These are phyloP conservation scores for Hylaeus volcanicus DNA, from an alignment of 1,140 invertebrate genomes.

Conservation along the genomic window DNA sequence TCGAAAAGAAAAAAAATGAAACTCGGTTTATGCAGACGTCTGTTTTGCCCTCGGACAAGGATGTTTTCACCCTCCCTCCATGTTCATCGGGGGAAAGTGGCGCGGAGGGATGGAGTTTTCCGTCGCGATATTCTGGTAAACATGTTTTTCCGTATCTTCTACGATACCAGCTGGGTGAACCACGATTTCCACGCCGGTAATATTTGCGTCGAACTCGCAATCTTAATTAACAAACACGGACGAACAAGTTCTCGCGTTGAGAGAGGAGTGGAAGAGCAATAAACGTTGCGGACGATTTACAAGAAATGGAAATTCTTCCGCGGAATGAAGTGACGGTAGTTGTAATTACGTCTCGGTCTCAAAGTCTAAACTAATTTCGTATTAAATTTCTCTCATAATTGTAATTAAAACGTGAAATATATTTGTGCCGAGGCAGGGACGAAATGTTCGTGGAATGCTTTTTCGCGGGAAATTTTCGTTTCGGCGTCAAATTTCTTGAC, in stretches of 20 bases:
- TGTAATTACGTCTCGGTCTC: not conserved
- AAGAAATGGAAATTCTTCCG: not conserved
- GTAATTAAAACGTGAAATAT: not conserved
- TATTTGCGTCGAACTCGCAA: not conserved
- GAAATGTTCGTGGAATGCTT: too few species aligned
- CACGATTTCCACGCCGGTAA: too few species aligned
- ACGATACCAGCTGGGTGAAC: too few species aligned
- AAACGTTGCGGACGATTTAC: not conserved
- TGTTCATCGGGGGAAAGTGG: too few species aligned
- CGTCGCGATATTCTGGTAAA: not conserved
- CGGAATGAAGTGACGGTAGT: not conserved
- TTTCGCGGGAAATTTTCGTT: too few species aligned
- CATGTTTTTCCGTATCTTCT: not conserved
- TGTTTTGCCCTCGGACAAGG: too few species aligned
- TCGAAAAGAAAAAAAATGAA: too few species aligned
- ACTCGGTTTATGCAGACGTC: too few species aligned
- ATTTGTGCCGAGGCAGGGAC: not conserved
- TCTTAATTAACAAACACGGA: not conserved
- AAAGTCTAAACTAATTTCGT: not conserved
- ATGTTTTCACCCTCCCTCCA: too few species aligned
- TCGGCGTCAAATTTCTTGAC: too few species aligned
- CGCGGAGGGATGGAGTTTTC: too few species aligned
- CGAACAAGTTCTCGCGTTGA: not conserved
- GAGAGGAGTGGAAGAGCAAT: not conserved
- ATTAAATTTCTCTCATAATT: not conserved